phyloP scores from a whole-genome alignment of 1,140 invertebrate species.

The Pseudoatta argentina region DNA sequence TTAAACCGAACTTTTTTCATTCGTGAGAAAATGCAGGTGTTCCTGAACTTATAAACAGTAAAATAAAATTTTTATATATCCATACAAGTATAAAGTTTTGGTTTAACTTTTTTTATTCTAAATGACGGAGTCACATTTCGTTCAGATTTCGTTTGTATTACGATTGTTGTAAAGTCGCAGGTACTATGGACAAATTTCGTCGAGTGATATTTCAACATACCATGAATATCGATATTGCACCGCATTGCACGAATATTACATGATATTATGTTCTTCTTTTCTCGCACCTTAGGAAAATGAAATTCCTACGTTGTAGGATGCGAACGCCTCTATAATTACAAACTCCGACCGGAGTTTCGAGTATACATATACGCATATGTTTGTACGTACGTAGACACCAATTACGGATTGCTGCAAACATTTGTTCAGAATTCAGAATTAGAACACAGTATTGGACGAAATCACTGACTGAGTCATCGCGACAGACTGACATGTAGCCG shows the following conservation, averaged over 20 bases:
- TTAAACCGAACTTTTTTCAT: too few species aligned
- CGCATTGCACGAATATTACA: slow-evolving; percentile 29
- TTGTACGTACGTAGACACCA: neutral
- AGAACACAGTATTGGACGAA: slow-evolving; percentile 41
- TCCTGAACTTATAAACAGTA: too few species aligned
- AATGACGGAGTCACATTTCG: neutral
- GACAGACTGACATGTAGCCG: slow-evolving; percentile 21
- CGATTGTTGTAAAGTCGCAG: neutral
- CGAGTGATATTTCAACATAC: slow-evolving; percentile 25
- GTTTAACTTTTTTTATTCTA: neutral
- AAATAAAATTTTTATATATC: neutral
- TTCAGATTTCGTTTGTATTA: neutral
- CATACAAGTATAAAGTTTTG: neutral
- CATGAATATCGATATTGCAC: slow-evolving; percentile 50
- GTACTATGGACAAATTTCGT: neutral
- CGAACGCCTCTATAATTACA: slow-evolving; percentile 44
- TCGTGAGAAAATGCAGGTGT: too few species aligned
- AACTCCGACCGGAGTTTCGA: slow-evolving; percentile 34
- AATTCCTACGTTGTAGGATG: slow-evolving; percentile 35
- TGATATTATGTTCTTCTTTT: slow-evolving; percentile 52
- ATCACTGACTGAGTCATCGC: slow-evolving; percentile 53
- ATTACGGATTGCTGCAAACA: slow-evolving; percentile 56
- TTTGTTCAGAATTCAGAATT: slow-evolving; percentile 58
- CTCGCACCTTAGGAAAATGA: slow-evolving; percentile 53
- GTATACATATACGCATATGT: neutral